Evolutionary conservation across 2,888 invertebrate species (phyloP).

Genomic region (Neoitamus cyanurus): DNA sequence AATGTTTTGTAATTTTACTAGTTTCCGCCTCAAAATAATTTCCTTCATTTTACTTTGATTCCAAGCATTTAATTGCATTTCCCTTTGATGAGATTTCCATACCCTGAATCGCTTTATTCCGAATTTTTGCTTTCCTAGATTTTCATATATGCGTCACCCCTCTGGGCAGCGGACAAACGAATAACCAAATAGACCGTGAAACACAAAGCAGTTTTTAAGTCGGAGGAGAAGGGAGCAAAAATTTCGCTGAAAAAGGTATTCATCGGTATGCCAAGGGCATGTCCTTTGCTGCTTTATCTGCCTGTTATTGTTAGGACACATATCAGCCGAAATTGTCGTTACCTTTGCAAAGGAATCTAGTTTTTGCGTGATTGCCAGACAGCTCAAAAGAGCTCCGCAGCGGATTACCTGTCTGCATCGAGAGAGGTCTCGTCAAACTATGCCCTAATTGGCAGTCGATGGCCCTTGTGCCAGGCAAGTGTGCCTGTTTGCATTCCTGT

Average conservation of each 20-base stretch:
- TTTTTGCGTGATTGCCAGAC: background rate
- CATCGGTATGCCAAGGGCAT: background rate
- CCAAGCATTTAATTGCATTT: too few species aligned
- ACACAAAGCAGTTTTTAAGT: background rate
- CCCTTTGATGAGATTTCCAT: too few species aligned
- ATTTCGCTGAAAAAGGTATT: background rate
- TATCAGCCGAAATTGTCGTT: background rate
- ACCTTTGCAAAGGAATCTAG: background rate
- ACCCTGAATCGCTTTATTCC: too few species aligned
- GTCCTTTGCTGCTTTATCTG: too few species aligned
- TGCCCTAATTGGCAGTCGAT: background rate
- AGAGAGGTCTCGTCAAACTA: background rate
- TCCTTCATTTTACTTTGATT: too few species aligned
- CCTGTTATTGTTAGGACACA: too few species aligned
- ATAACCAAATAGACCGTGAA: background rate
- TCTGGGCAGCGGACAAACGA: too few species aligned
- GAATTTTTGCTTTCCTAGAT: too few species aligned
- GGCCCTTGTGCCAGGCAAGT: background rate
- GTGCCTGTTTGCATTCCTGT: background rate
- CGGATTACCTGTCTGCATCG: background rate
- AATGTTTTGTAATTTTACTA: too few species aligned
- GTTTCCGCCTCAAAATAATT: too few species aligned
- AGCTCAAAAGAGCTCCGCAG: background rate
- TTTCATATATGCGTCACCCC: too few species aligned
- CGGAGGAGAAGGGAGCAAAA: background rate